These are phyloP conservation scores for Manacus vitellinus DNA, from an alignment of 2,113 vertebrate species.

Conservation along the genomic window DNA sequence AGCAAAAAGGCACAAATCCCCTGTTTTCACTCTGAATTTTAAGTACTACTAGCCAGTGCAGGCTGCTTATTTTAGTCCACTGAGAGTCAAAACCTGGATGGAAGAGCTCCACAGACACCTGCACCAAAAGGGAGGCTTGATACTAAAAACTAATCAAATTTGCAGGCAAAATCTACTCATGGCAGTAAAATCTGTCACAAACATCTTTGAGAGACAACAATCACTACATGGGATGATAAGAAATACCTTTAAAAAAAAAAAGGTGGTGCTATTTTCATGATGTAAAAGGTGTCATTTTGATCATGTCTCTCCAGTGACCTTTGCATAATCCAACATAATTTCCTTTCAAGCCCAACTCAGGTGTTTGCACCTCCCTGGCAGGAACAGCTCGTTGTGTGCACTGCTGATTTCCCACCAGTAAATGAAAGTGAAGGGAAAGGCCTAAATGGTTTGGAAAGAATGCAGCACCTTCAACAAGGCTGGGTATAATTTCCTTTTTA, in stretches of 20 bases:
- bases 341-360: neutral
- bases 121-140: neutral
- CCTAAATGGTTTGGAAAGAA: neutral
- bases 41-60: neutral
- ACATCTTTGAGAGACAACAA: neutral
- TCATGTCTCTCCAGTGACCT: neutral
- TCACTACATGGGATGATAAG: neutral
- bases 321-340: neutral
- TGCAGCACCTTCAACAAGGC: neutral
- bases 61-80: neutral
- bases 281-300: neutral
- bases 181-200: neutral
- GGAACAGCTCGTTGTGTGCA: neutral
- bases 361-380: neutral
- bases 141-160: neutral
- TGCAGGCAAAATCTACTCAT: neutral
- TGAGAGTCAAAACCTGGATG: neutral
- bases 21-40: neutral
- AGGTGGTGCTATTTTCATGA: neutral
- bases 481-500: neutral
- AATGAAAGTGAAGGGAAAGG: conserved; percentile 19
- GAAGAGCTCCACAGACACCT: neutral
- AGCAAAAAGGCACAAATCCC: neutral
- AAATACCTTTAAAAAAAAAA: neutral
- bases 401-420: neutral